These are phyloP conservation scores for Dipodomys merriami DNA, from an alignment of 2,113 vertebrate genomes.

Conservation along the genomic window DNA sequence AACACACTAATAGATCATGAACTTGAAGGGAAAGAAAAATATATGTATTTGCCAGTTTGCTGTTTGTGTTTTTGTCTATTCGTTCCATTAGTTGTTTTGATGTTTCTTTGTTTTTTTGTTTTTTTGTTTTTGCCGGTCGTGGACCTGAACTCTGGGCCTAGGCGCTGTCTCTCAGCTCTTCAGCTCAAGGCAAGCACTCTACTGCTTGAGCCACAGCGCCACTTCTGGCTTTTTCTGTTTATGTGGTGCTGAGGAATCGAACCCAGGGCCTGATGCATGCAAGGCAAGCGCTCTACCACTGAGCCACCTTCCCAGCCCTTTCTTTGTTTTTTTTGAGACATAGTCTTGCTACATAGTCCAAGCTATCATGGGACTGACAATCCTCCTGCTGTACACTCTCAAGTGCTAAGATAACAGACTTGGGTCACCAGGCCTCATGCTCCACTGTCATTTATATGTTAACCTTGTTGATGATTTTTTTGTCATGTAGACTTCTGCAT, in stretches of 20 bases:
- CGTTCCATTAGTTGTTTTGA: background rate
- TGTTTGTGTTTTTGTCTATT: background rate
- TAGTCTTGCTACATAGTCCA: background rate
- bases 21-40: background rate
- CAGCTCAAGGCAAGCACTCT: too few relatives aligned
- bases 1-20: background rate
- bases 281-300: too few relatives aligned
- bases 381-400: background rate
- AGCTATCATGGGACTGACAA: too few relatives aligned
- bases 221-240: too few relatives aligned
- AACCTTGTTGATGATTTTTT: background rate
- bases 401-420: background rate
- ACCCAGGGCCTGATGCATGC: too few relatives aligned
- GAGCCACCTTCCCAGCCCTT: too few relatives aligned
- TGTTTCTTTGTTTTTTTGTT: background rate
- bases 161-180: too few relatives aligned
- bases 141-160: too few relatives aligned
- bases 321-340: too few relatives aligned
- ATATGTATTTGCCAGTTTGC: background rate
- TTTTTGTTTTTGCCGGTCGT: too few relatives aligned
- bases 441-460: background rate
- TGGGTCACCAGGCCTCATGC: background rate
- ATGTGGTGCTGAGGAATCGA: too few relatives aligned
- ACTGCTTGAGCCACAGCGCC: too few relatives aligned
- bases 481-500: background rate